These are phyloP conservation scores for Dexiosoma caninum DNA, from an alignment of 2,888 invertebrate species.

Conservation along the genomic window DNA sequence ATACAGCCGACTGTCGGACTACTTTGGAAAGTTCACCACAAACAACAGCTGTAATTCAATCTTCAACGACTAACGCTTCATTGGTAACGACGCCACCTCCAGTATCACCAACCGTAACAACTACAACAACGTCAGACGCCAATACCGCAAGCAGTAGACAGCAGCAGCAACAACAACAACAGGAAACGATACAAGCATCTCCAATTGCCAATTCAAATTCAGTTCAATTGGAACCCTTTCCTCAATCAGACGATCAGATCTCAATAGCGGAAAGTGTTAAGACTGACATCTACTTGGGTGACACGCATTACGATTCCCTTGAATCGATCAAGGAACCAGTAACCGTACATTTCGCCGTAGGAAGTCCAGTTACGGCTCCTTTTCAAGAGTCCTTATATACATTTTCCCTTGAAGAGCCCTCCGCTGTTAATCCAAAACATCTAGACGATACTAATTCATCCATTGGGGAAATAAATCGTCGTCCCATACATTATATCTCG, in stretches of 20 bases:
- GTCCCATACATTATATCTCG: slow-evolving; percentile 79
- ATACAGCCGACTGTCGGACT: slow-evolving; percentile 12
- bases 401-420: slow-evolving; percentile 64
- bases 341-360: slow-evolving; percentile 73
- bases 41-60: slow-evolving; percentile 56
- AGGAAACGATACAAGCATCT: slow-evolving; percentile 42
- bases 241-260: slow-evolving; percentile 68
- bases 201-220: slow-evolving; percentile 57
- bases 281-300: slow-evolving; percentile 57
- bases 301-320: slow-evolving; percentile 19
- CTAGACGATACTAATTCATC: slow-evolving; percentile 68
- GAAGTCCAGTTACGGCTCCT: slow-evolving; percentile 74
- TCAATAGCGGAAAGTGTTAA: slow-evolving; percentile 73
- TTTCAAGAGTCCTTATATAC: slow-evolving; percentile 60
- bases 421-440: slow-evolving; percentile 51
- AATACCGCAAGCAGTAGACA: slow-evolving; percentile 12
- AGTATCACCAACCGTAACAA: slow-evolving; percentile 16
- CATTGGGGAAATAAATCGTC: slow-evolving; percentile 78
- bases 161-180: slow-evolving; percentile 55
- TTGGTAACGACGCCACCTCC: slow-evolving; percentile 38
- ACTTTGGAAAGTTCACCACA: slow-evolving; percentile 48
- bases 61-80: slow-evolving; percentile 55
- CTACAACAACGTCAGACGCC: slow-evolving; percentile 15
- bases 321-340: slow-evolving; percentile 51
- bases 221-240: slow-evolving; percentile 64